phyloP scores from a whole-genome alignment of 2,888 invertebrate species.

The Vannuccia rotundouncinata region DNA sequence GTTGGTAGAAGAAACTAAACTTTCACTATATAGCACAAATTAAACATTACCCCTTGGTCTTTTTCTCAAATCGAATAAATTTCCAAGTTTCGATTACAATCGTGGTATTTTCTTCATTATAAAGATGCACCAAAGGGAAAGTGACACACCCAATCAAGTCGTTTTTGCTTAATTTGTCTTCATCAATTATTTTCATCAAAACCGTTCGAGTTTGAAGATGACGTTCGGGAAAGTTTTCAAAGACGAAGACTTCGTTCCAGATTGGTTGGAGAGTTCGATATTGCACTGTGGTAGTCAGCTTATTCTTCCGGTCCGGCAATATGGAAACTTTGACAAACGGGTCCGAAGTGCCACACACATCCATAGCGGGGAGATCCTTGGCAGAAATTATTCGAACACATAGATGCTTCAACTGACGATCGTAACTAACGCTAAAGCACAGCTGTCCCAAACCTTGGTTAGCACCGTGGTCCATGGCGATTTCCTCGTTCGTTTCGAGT shows the following conservation, averaged over 20 bases:
- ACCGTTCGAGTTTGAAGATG: constrained; percentile 53
- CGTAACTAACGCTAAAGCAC: constrained; percentile 51
- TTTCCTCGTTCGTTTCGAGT: background rate
- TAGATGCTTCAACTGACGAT: constrained; percentile 42
- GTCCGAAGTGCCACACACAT: constrained; percentile 54
- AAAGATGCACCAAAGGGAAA: constrained; percentile 50
- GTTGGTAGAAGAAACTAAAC: no score
- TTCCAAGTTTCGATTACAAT: constrained; percentile 46
- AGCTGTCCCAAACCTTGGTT: constrained; percentile 42
- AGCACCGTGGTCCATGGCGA: background rate
- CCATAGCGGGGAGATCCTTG: constrained; percentile 52
- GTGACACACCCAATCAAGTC: constrained; percentile 52
- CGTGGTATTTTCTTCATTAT: constrained; percentile 46
- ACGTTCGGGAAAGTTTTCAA: constrained; percentile 59
- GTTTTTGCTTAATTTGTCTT: constrained; percentile 52
- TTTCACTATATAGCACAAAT: no score
- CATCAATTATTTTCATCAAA: constrained; percentile 55
- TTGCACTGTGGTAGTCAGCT: constrained; percentile 55
- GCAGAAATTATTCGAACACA: constrained; percentile 51
- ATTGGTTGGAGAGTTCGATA: constrained; percentile 54
- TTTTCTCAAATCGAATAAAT: constrained; percentile 49
- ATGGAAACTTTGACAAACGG: constrained; percentile 55
- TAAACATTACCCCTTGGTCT: constrained; percentile 42
- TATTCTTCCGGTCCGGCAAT: constrained; percentile 53
- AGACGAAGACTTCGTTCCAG: constrained; percentile 56